Evolutionary conservation across 2,888 invertebrate genomes (phyloP).

Genomic region (Proisotoma minuta): DNA sequence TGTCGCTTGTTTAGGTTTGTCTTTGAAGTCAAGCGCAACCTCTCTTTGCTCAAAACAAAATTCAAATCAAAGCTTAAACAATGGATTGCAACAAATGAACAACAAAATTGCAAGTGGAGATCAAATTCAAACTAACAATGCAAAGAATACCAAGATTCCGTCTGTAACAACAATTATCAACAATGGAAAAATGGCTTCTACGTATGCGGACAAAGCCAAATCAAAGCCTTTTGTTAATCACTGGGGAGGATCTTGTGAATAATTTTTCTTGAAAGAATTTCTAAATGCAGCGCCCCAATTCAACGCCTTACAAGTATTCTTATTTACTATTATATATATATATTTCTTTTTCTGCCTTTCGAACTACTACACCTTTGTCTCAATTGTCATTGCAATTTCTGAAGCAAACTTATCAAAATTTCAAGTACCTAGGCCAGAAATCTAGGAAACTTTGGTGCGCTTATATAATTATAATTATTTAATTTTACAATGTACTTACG

Average conservation of each 20-base stretch:
- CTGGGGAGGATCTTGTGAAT: constrained; percentile 2
- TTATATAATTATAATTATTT: too few species aligned
- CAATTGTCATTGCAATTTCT: too few species aligned
- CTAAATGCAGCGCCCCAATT: too few species aligned
- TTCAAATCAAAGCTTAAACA: not conserved
- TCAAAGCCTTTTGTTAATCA: constrained; percentile 5
- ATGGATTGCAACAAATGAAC: not conserved
- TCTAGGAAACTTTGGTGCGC: too few species aligned
- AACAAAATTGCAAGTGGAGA: not conserved
- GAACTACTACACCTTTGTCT: too few species aligned
- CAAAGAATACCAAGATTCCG: not conserved
- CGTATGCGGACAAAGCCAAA: constrained; percentile 13
- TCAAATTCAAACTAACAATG: not conserved
- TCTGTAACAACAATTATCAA: not conserved
- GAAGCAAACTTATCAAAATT: too few species aligned
- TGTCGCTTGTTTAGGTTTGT: constrained; percentile 7
- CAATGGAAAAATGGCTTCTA: constrained; percentile 4
- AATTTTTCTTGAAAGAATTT: too few species aligned
- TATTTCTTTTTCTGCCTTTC: too few species aligned
- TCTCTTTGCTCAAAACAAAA: not conserved
- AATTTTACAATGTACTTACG: too few species aligned
- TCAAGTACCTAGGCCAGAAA: too few species aligned
- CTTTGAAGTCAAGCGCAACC: constrained; percentile 1
- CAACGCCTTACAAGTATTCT: too few species aligned
- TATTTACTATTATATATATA: too few species aligned